A percentile compares a stretch with the other conserved stretches of the same genome.
These are phyloP conservation scores for Acromyrmex heyeri DNA, from an alignment of 1,140 invertebrate genomes.

Conservation along the genomic window DNA sequence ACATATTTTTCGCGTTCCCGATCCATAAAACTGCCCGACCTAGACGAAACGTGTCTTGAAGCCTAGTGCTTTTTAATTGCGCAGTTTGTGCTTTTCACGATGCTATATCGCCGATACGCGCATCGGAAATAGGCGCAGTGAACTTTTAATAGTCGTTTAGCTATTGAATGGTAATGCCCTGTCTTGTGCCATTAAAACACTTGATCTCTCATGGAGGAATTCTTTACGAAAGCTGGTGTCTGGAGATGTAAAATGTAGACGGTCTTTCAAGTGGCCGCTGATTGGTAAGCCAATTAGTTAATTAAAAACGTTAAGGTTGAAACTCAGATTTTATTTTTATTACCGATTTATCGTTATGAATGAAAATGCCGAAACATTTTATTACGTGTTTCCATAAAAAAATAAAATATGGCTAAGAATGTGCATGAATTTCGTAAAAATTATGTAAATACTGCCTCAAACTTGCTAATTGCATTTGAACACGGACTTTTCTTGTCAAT, in stretches of 20 bases:
- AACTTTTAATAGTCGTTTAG: background rate
- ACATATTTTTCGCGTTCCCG: background rate
- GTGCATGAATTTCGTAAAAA: background rate
- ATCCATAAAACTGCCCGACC: background rate
- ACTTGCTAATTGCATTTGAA: background rate
- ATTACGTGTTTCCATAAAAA: background rate
- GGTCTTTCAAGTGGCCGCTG: background rate
- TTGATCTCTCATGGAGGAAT: background rate
- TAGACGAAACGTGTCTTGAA: background rate
- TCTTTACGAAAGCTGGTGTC: background rate
- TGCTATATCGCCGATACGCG: background rate
- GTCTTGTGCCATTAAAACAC: background rate
- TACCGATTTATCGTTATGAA: background rate
- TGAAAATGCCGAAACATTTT: background rate
- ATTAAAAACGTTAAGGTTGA: background rate
- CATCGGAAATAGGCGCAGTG: background rate
- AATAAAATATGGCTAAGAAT: background rate
- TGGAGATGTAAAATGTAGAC: background rate
- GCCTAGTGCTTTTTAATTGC: slow-evolving; percentile 1
- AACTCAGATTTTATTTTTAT: background rate
- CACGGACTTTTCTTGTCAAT: background rate
- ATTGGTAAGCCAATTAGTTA: background rate
- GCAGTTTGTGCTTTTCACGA: background rate
- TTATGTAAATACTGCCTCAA: background rate
- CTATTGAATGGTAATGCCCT: background rate